Evolutionary conservation across 1,140 invertebrate genomes (phyloP), one percentile per base, ranked within the genome.

Genomic region (Centruroides vittatus): DNA sequence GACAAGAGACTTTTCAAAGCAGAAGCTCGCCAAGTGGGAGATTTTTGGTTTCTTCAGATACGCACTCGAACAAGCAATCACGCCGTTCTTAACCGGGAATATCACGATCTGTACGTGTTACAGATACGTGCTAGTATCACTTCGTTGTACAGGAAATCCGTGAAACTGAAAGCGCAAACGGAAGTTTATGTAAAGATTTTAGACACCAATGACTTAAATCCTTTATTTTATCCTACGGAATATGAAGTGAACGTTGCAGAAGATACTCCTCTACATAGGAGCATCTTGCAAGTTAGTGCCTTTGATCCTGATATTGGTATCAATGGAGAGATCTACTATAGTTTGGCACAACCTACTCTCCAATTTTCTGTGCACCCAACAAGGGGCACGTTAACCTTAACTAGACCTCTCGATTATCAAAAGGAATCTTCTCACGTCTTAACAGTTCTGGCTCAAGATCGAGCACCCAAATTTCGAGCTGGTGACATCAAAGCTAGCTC

Each of bases 301-400:
- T 90, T 91, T 69, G 94, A 98, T 75, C 91, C 93, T 7, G 93
- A 98, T 73, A 76, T 93, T 10, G 93, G 93, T 0, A 80, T 88
- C 55, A 97, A 97, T 72, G 90, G 91, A 3, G 90, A 97, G 76
- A 91, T 97, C 66, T 97, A 97, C 74, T 98, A 96, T 73, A 94
- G 88, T 73, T 86, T 97, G 66, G 77, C 81, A n/a, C 81, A 92
- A 62, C 76, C 80, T 13, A 90, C 84, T 6, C 83, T 89, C 65
- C 82, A 85, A 63, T 96, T 96, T 73, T 86, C 89, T 6, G 84
- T 96, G 60, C 89, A 98, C 76, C 91, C 93, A 10, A 89, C 91
- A 41, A 89, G 84, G 11, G 94, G 93, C 4, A 82, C 91, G 9
- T 82, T 97, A 49, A 86, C 87, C 3, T 78, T 94, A 7, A 89